Conservation (phyloP, 1,140 invertebrate genomes). For the Campoletis sonorensis region DNA sequence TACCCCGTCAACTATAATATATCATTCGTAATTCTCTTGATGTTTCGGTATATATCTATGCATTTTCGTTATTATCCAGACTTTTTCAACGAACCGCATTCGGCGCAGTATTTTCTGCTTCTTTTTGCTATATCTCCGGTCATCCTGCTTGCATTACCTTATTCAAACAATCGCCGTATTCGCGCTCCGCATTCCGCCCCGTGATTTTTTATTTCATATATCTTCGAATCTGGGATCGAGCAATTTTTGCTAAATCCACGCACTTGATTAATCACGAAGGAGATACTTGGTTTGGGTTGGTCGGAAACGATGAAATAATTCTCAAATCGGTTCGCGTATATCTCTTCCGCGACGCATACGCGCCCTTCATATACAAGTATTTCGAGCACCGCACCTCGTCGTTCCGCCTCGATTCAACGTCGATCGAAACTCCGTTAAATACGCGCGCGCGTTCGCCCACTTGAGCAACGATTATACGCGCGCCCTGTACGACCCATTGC, state of each 20-base stretch:
- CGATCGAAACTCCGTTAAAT: background rate
- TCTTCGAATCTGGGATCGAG: background rate
- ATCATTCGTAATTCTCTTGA: background rate
- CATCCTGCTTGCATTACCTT: too few species aligned
- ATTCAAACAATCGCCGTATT: too few species aligned
- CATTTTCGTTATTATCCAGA: too few species aligned
- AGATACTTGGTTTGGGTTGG: background rate
- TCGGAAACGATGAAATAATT: background rate
- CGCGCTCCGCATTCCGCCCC: too few species aligned
- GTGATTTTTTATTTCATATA: too few species aligned
- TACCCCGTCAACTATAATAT: background rate
- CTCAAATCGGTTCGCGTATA: background rate
- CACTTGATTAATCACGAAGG: background rate
- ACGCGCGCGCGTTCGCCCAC: background rate
- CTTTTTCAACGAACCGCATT: too few species aligned
- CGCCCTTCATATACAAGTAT: background rate
- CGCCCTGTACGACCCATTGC: too few species aligned
- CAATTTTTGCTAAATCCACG: background rate
- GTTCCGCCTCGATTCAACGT: too few species aligned
- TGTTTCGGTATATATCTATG: too few species aligned
- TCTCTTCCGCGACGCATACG: background rate
- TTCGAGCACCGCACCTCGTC: background rate
- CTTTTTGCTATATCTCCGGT: too few species aligned
- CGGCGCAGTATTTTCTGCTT: too few species aligned
- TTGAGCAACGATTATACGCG: background rate